A percentile compares a stretch with the other conserved stretches of the same genome.
Evolutionary conservation across 2,113 vertebrate genomes (phyloP).

Genomic region (Ptychochromis oligacanthus): DNA sequence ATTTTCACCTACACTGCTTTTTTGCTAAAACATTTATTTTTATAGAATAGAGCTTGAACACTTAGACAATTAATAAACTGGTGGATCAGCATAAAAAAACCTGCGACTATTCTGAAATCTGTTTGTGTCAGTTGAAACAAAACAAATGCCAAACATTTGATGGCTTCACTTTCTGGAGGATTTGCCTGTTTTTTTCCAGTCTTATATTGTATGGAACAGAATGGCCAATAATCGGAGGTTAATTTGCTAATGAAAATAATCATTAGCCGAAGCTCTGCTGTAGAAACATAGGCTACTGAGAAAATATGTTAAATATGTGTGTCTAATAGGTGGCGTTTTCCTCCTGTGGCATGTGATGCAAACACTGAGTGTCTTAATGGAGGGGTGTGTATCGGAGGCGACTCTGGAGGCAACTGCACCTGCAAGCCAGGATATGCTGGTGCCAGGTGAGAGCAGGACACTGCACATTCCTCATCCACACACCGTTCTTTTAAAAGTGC

Average conservation of each 20-base stretch:
- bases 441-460: conserved; percentile 79
- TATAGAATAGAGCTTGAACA: no score
- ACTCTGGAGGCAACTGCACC: conserved; percentile 88
- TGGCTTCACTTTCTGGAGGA: neutral
- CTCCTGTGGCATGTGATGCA: conserved; percentile 82
- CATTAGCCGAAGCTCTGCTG: neutral
- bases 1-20: no score
- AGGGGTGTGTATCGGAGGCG: conserved; percentile 80
- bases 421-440: conserved; percentile 86
- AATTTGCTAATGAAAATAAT: neutral
- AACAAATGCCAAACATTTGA: neutral
- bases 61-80: no score
- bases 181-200: neutral
- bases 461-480: neutral
- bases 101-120: neutral
- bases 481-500: neutral
- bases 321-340: conserved; percentile 81
- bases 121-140: neutral
- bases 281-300: neutral
- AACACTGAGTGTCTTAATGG: conserved; percentile 84
- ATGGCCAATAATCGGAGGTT: neutral
- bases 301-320: conserved; percentile 17
- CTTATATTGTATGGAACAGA: fast-evolving
- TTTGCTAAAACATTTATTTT: no score
- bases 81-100: neutral